Evolutionary conservation across 1,140 invertebrate genomes (phyloP).

Genomic region (Sycophaga agraensis): DNA sequence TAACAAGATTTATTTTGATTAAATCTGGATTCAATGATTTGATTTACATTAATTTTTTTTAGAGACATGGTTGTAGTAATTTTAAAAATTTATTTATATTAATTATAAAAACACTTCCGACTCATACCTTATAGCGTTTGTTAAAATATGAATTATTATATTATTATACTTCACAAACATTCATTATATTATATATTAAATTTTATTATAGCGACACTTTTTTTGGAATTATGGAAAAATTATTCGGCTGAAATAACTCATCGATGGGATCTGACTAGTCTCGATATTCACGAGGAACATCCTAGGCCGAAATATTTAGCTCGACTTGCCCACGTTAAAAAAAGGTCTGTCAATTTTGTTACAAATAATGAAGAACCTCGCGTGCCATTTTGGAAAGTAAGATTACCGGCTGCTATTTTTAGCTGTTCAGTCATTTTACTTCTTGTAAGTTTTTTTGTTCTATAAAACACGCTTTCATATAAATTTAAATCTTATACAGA

Average conservation of each 20-base stretch:
- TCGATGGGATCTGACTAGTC: conserved; percentile 84
- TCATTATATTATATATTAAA: background rate
- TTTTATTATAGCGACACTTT: conserved; percentile 68
- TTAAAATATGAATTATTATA: too few species aligned
- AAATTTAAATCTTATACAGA: too few species aligned
- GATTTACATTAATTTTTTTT: too few species aligned
- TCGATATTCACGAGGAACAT: conserved; percentile 84
- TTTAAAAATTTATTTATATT: too few species aligned
- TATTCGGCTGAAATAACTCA: conserved; percentile 89
- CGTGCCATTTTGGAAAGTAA: conserved; percentile 85
- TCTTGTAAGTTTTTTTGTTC: conserved; percentile 65
- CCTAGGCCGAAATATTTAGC: conserved; percentile 80
- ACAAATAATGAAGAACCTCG: conserved; percentile 80
- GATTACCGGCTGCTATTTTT: conserved; percentile 77
- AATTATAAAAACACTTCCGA: too few species aligned
- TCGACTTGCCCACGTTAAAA: conserved; percentile 71
- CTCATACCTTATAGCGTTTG: too few species aligned
- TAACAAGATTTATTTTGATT: too few species aligned
- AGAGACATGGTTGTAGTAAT: too few species aligned
- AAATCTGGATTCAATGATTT: too few species aligned
- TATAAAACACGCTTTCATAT: too few species aligned
- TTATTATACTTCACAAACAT: too few species aligned
- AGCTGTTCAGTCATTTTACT: conserved; percentile 80
- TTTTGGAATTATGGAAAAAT: conserved; percentile 92
- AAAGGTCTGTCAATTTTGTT: conserved; percentile 68